Base-by-base conservation (phyloP, 2,797 vertebrate species). In the Choloepus didactylus region DNA sequence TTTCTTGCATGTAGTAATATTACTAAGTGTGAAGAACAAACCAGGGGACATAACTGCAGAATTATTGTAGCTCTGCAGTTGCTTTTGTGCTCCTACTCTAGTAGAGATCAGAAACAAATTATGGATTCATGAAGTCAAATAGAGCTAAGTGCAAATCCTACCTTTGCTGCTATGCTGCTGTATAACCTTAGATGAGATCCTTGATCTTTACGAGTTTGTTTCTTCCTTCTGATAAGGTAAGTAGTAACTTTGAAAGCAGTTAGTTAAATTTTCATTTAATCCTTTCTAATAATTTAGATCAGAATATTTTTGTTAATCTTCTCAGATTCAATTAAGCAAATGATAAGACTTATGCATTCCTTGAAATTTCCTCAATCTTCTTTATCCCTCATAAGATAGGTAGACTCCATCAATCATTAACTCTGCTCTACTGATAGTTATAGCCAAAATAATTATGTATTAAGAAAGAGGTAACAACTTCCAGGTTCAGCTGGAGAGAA, bases 191-290 rank as follows among this genome's bases (percentile, higher is more conserved):
- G 27, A 15, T 56, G 9, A 60, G 2, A 49, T 56, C 12, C 5
- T 87, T 62, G 12, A 49, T 67, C 19, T 72, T 76, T 56, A 84
- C 38, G 11, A 15, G 0, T 83, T 46, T 44, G 2, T 25, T 41
- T 60, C 25, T 91, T 80, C 6, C 67, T 85, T 38, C 35, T 67
- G 2, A 27, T n/a, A 73, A 79, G 51, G 7, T 60, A 82, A 51
- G 46, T 35, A 10, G 5, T 16, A 93, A 79, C 4, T 7, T 51
- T 41, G 6, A 66, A 92, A 51, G 1, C 9, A 9, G 18, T 72
- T 82, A 11, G 69, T 85, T 75, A n/a, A 29, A 41, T 94, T 81
- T 12, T 88, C 11, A 80, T 87, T 60, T 9, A 44, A 49, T 82
- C 72, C 14, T 1, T 41, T 1, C 8, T n/a, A 69, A n/a, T 69